Evolutionary conservation across 2,797 vertebrate genomes (phyloP), one percentile per base, ranked within the genome.

Genomic region (Loriculus beryllinus): DNA sequence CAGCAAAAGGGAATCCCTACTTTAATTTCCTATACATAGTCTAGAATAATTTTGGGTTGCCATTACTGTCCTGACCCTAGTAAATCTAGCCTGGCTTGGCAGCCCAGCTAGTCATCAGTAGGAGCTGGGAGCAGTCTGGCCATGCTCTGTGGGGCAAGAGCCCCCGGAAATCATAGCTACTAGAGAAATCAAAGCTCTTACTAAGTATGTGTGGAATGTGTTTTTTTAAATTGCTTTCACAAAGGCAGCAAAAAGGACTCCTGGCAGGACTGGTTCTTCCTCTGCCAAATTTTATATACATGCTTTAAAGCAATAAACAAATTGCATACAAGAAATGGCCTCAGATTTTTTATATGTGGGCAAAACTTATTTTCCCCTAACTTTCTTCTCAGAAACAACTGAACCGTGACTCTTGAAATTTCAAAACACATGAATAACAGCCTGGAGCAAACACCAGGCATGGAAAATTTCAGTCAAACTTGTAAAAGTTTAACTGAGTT

Each of bases 341-440:
- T 91, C 4, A 7, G 5, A 64, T 91, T 74, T 89, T 95, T 86
- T 7, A 49, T 51, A 54, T 45, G 18, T 76, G 65, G 49, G 56
- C 48, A 86, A 71, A 91, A 67, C 8, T 67, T 54, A 54, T 37
- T 86, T 95, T 88, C 7, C 59, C 42, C 23, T 90, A 54, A 88
- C 22, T 83, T 93, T 62, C 39, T 84, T 95, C 63, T 82, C 51
- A 56, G 70, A 92, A 91, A 64, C 43, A 91, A 91, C 85, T 91
- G 70, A 95, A 93, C 70, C 72, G 37, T 93, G 85, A 95, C 63
- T 75, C 85, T 82, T 70, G 74, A 91, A 90, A 88, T 86, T 86
- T 70, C 54, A 92, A 93, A 95, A 59, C 51, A 59, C 10, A 72
- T 79, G 59, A 76, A 78, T 81, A 91, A 82, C 49, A 49, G 82